Evolutionary conservation across 2,797 vertebrate species (phyloP), one percentile per base, ranked within the genome.

Genomic region (Limnodromus scolopaceus): DNA sequence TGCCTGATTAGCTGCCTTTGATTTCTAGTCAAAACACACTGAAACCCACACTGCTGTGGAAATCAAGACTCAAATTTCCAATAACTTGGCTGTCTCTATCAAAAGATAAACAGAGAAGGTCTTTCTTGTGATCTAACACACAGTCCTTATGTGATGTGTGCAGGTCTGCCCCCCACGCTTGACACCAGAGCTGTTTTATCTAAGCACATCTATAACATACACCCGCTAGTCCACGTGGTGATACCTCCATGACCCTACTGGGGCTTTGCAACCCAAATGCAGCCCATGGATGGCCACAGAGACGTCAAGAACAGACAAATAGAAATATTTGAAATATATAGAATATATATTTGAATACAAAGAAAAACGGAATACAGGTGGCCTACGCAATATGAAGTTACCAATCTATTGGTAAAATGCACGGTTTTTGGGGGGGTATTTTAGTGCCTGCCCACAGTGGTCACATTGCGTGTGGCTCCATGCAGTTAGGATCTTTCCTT

Each of bases 1-100:
- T 85, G 75, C 49, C 43, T 87, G 51, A 68, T 87, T 58, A 94
- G 60, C 57, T 46, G 39, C 30, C 79, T 95, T 94, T 68, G 71
- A 94, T 92, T 97, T 94, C 53, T n/a, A 95, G 92, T 84, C 95
- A 95, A 92, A 96, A 93, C 48, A 93, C 17, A 19, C 55, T 68
- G 36, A 90, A 84, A 84, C 10, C 34, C 53, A 55, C 43, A 19
- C 38, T 93, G 51, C 45, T 83, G 39, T 32, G 66, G 60, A 92
- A 84, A 91, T 38, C 45, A 69, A 49, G 66, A 63, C 45, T 66
- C 65, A 15, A n/a, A 66, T 93, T 91, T 84, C 86, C 84, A 84
- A n/a, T 64, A 89, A 79, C 72, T 82, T 72, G 53, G 30, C 60
- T 41, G 6, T 15, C 34, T 65, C 46, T 83, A 27, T 46, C 34